Base-by-base conservation (phyloP, 2,888 invertebrate genomes). In the Orthosia cruda region DNA sequence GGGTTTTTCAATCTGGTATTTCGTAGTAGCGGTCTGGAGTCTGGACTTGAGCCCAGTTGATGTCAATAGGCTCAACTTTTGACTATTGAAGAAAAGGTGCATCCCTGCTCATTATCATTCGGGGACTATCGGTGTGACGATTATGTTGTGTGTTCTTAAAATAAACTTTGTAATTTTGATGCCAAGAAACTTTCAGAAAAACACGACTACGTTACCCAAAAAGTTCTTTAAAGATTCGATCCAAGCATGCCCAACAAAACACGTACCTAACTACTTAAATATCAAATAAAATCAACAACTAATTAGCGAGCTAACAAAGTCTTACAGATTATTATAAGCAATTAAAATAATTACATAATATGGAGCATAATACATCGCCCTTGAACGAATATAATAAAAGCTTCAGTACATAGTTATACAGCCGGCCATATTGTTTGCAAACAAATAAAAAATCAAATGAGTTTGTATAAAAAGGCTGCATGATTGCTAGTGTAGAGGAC, bases 311-410 rank as follows among this genome's bases (percentile, higher is more conserved):
- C 32, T 32, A 55, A 16, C 32, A 45, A 73, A 62, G 15, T 45
- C 49, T 69, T 61, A 66, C 50, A 74, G 40, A 61, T 70, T 81
- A 55, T 71, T 47, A 79, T 40, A 52, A 63, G 32, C 65, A 76
- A 86, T 86, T 77, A 86, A 80, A 79, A 80, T 86, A 59, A 77
- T 83, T 77, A 77, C 49, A 32, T 67, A 70, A 71, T 71, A 32
- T 26, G 26, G 32, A 49, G 65, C 66, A 74, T 54, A 68, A 71
- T 57, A 49, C n/a, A 18, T 23, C 45, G 80, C 1, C 87, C 86
- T 86, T 86, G 86, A 87, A 65, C 74, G 57, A 23, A 50, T 40
- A 18, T 26, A 57, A 5, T 58, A 72, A 71, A 66, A 78, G 81
- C 74, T 63, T 55, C 26, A 69, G 74, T 68, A 74, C 71, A 62